These are phyloP conservation scores for Ennomos erosarius DNA, from an alignment of 2,888 invertebrate species.

Conservation along the genomic window DNA sequence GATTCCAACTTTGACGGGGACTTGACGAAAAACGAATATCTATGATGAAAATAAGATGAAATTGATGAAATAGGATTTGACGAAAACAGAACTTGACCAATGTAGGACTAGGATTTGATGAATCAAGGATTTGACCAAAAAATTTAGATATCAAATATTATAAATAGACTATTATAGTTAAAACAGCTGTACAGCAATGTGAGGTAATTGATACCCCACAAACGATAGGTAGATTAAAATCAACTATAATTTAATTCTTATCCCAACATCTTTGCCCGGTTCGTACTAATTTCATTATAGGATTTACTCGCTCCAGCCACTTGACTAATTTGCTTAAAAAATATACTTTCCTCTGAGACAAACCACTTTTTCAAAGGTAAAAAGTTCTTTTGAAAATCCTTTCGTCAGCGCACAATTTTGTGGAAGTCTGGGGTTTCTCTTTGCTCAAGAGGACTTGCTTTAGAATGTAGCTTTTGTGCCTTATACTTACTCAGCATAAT, in stretches of 20 bases:
- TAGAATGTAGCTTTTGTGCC: slow-evolving; percentile 1
- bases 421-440: slow-evolving; percentile 19
- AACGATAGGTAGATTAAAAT: slow-evolving; percentile 2
- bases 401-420: slow-evolving; percentile 24
- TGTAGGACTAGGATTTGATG: too few species aligned
- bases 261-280: slow-evolving; percentile 34
- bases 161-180: background rate
- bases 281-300: slow-evolving; percentile 51
- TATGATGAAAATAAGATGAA: too few species aligned
- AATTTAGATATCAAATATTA: too few species aligned
- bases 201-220: background rate
- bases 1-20: too few species aligned
- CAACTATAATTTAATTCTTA: slow-evolving; percentile 18
- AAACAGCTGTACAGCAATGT: too few species aligned
- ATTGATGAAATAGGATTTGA: too few species aligned
- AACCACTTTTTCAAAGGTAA: slow-evolving; percentile 24
- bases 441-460: slow-evolving; percentile 10
- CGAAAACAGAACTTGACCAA: too few species aligned
- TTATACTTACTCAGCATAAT: slow-evolving; percentile 11
- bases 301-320: slow-evolving; percentile 50
- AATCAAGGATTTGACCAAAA: too few species aligned
- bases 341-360: slow-evolving; percentile 44
- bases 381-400: slow-evolving; percentile 30
- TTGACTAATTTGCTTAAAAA: slow-evolving; percentile 62
- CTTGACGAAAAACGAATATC: too few species aligned